Evolutionary conservation across 2,888 invertebrate genomes (phyloP), one percentile per base, ranked within the genome.

Genomic region (Sphecodes monilicornis): DNA sequence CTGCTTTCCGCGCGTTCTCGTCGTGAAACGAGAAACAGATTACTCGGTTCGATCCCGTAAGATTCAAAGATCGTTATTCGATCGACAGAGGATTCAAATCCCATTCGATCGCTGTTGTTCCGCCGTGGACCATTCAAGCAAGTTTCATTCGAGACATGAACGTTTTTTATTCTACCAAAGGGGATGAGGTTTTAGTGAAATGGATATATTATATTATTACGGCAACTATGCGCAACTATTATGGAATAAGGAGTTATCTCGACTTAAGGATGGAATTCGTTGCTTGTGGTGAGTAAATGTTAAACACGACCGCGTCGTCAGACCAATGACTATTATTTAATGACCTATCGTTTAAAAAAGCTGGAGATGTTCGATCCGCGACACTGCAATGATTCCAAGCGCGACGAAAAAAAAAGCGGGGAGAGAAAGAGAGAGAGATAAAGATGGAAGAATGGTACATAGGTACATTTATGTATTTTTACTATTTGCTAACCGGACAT

Each of bases 321-420:
- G 93, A 94, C 94, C 94, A 94, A 94, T 94, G 93, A 94, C 91
- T 94, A 94, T 93, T 92, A 85, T 93, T 93, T 93, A 93, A 89
- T 90, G 87, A 90, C 82, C 82, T 87, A 90, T 91, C 88, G 90
- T 91, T 91, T 92, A 89, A 68, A 90, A 92, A 66, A 32, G 22
- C 82, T 86, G 86, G 68, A 87, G 36, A 86, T 85, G 80, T 68
- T 91, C 87, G 22, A 86, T 88, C 86, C 83, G 84, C 88, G 86
- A 90, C 84, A 36, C 66, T 66, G 32, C 36, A 87, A 88, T 89
- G 88, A 90, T 91, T 89, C 88, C 87, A 89, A 60, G 78, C 82
- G 89, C 86, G 80, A 87, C 86, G 78, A 88, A 88, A 71, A 43
- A 70, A 60, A 82, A 43, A 64, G n/a, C n/a, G n/a, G 39, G 13